A percentile compares a stretch with the other conserved stretches of the same genome.
Conservation (phyloP, 2,888 invertebrate genomes). For the Hydriomena furcata region DNA sequence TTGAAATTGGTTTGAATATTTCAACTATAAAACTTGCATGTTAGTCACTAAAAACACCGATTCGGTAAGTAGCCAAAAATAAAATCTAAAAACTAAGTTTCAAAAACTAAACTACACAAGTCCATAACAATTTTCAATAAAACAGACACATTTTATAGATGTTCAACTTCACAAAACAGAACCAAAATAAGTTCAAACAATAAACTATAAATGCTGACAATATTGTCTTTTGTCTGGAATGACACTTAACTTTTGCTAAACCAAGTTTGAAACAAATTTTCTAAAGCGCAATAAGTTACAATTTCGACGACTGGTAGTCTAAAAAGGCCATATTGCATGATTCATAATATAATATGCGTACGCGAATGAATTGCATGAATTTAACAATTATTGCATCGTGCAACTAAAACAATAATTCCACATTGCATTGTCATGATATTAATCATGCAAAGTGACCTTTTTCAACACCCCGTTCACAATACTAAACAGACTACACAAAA, state of each 20-base stretch:
- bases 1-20: slow-evolving; percentile 51
- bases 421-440: too few relatives aligned
- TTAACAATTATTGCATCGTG: too few relatives aligned
- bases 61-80: slow-evolving; percentile 61
- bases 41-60: slow-evolving; percentile 62
- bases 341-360: too few relatives aligned
- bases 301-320: slow-evolving; percentile 65
- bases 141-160: slow-evolving; percentile 59
- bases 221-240: slow-evolving; percentile 83
- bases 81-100: slow-evolving; percentile 61
- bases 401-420: too few relatives aligned
- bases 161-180: slow-evolving; percentile 54
- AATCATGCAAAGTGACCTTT: too few relatives aligned
- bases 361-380: too few relatives aligned
- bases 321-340: too few relatives aligned
- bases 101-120: slow-evolving; percentile 62
- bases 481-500: slow-evolving; percentile 56
- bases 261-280: slow-evolving; percentile 55
- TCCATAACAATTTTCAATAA: slow-evolving; percentile 56
- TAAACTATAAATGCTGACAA: slow-evolving; percentile 82
- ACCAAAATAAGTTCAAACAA: slow-evolving; percentile 60
- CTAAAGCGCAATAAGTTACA: slow-evolving; percentile 65
- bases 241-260: slow-evolving; percentile 67
- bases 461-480: too few relatives aligned
- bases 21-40: slow-evolving; percentile 55